phyloP scores from a whole-genome alignment of 2,113 vertebrate genomes.

The Puffinus mauretanicus region DNA sequence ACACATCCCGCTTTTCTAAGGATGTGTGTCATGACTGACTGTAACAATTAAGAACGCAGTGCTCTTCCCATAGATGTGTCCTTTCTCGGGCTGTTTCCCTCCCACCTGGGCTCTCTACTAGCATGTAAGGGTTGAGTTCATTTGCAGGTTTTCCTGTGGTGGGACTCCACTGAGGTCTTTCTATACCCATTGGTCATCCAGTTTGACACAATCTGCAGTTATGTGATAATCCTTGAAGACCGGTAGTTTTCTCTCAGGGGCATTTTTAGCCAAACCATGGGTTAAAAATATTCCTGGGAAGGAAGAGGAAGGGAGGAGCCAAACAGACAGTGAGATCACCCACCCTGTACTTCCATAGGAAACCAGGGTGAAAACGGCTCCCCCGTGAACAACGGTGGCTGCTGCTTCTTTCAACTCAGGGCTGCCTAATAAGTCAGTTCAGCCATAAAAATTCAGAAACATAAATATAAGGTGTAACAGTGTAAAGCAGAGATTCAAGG shows the following conservation, averaged over 20 bases:
- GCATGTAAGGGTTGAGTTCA: not conserved
- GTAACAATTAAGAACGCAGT: not conserved
- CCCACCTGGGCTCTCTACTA: not conserved
- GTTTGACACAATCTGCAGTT: not conserved
- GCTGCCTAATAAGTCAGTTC: not conserved
- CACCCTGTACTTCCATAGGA: not conserved
- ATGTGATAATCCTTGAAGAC: not conserved
- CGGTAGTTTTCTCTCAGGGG: not conserved
- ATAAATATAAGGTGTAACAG: not conserved
- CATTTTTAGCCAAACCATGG: not conserved
- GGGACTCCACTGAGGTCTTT: not conserved
- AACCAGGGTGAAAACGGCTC: not conserved
- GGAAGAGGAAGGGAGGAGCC: constrained; percentile 60
- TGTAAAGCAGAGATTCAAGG: not conserved
- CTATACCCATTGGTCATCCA: not conserved
- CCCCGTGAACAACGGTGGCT: not conserved
- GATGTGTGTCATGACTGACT: not conserved
- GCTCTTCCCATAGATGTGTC: not conserved
- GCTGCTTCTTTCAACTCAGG: not conserved
- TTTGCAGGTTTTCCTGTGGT: not conserved
- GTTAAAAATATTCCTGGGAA: constrained; percentile 37
- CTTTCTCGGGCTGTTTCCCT: not conserved
- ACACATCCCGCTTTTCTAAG: not conserved
- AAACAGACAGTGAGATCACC: constrained; percentile 28
- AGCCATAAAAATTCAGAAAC: not conserved